phyloP scores from a whole-genome alignment of 30 jellyfish, hydroid and myxozoan species.

The Hydra vulgaris region DNA sequence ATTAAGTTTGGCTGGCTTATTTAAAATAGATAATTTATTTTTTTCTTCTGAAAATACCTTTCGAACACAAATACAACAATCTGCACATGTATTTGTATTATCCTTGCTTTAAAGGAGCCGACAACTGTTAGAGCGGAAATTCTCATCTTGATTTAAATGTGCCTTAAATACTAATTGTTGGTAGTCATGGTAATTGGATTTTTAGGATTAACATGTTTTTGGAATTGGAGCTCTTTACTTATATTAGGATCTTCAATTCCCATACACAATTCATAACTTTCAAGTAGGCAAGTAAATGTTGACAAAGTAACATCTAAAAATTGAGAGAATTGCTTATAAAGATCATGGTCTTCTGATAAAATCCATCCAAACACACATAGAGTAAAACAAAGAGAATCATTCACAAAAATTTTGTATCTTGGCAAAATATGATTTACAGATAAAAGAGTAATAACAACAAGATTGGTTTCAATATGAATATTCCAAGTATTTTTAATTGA shows the following conservation, averaged over 20 bases:
- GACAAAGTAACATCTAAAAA: constrained; percentile 1
- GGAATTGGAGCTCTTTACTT: not conserved
- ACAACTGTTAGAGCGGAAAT: not conserved
- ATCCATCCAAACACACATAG: constrained; percentile 10
- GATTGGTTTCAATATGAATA: not conserved
- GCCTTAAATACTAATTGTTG: not conserved
- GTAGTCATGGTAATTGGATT: not conserved
- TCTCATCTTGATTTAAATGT: not conserved
- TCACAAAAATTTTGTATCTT: not conserved
- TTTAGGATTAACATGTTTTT: not conserved
- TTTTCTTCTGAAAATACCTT: not conserved
- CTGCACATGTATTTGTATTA: not conserved
- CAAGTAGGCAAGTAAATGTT: not conserved
- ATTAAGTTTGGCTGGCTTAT: not conserved
- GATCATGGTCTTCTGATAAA: not conserved
- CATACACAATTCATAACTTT: not conserved
- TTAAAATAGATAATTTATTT: not conserved
- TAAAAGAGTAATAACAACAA: not conserved
- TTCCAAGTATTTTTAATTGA: not conserved
- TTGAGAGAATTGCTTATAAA: not conserved
- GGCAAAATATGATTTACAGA: not conserved
- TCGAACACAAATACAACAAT: not conserved
- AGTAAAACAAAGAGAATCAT: not conserved
- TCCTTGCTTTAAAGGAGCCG: not conserved
- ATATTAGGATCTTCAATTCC: not conserved